A percentile compares a stretch with the other conserved stretches of the same genome.
Evolutionary conservation across 2,113 vertebrate species (phyloP).

Genomic region (Chloebia gouldiae): DNA sequence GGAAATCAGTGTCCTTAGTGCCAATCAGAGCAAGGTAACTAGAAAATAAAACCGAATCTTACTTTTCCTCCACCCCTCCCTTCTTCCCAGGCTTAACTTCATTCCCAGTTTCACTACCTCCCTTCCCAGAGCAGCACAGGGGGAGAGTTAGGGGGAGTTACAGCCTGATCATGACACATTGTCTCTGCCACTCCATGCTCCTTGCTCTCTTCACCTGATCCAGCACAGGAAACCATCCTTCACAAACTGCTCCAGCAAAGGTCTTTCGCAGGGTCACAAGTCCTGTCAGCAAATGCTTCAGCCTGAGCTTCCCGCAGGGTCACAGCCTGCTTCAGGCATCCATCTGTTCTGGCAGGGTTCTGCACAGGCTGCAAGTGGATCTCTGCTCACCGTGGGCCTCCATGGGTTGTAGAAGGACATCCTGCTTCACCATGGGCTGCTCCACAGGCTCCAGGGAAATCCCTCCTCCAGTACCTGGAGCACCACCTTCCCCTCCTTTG

Average conservation of each 20-base stretch:
- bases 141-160: too few relatives aligned
- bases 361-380: neutral
- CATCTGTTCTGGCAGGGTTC: neutral
- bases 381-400: neutral
- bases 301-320: too few relatives aligned
- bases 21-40: neutral
- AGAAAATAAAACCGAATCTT: neutral
- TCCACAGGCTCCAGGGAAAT: neutral
- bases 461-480: neutral
- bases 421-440: neutral
- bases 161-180: fast-evolving
- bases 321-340: neutral
- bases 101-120: neutral
- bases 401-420: neutral
- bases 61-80: neutral
- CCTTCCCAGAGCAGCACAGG: fast-evolving
- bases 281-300: neutral
- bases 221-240: neutral
- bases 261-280: fast-evolving
- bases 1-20: neutral
- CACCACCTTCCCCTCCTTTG: neutral
- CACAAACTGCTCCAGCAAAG: fast-evolving
- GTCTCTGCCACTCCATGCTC: neutral
- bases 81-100: neutral
- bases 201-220: neutral